A percentile compares a stretch with the other conserved stretches of the same genome.
phyloP scores from a whole-genome alignment of 1,140 invertebrate species.

The Cepaea nemoralis region DNA sequence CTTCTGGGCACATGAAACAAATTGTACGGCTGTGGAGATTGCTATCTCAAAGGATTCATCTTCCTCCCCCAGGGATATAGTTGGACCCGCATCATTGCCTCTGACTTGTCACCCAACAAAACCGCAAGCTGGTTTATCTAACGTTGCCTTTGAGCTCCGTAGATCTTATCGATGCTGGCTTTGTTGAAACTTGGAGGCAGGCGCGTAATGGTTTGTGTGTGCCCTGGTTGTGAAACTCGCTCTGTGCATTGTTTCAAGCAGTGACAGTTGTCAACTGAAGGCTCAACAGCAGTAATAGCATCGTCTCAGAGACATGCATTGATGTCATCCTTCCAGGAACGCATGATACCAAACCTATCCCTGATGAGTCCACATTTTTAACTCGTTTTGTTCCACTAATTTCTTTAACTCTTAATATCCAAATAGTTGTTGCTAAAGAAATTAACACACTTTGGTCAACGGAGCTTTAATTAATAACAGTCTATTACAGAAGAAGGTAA shows the following conservation, averaged over 20 bases:
- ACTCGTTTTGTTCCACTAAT: too few relatives aligned
- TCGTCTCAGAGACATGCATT: too few relatives aligned
- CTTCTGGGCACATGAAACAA: neutral
- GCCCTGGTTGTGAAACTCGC: neutral
- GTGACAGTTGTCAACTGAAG: too few relatives aligned
- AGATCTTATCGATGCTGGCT: neutral
- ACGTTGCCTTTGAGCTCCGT: neutral
- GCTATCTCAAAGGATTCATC: neutral
- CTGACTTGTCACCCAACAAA: neutral
- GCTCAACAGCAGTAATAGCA: too few relatives aligned
- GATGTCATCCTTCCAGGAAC: too few relatives aligned
- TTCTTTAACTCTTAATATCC: too few relatives aligned
- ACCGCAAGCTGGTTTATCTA: neutral
- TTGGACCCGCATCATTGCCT: neutral
- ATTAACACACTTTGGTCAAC: too few relatives aligned
- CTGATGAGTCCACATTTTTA: too few relatives aligned
- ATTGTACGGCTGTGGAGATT: neutral
- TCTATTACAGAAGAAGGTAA: too few relatives aligned
- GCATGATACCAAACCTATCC: too few relatives aligned
- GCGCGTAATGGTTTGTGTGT: neutral
- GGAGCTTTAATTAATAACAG: too few relatives aligned
- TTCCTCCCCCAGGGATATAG: neutral
- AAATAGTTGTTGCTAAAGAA: too few relatives aligned
- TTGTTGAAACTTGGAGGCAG: neutral
- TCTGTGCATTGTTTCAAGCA: neutral